A percentile compares a stretch with the other conserved stretches of the same genome.
These are phyloP conservation scores for Mormyrops boulengeri DNA, from an alignment of 2,797 vertebrate genomes.

Conservation along the genomic window DNA sequence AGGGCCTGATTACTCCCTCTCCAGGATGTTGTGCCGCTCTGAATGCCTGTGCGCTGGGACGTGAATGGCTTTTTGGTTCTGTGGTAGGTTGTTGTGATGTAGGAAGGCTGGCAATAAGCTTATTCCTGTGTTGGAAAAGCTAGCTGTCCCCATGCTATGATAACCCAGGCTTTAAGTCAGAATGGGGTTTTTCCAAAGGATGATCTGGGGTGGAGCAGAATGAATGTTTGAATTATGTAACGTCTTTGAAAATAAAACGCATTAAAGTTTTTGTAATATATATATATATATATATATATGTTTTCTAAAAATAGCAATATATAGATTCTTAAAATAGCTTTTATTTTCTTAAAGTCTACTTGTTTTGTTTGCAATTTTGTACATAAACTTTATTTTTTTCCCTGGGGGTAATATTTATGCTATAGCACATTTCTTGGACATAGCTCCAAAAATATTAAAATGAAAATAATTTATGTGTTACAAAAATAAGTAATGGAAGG, in stretches of 20 bases:
- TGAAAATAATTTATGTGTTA: not conserved
- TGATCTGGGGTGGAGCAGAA: not conserved
- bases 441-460: not conserved
- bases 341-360: not conserved
- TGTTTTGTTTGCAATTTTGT: not conserved
- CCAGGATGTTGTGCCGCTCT: not conserved
- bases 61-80: not conserved
- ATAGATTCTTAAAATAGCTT: not conserved
- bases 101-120: not conserved
- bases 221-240: not conserved
- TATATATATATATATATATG: too few species aligned
- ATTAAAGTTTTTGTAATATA: not conserved
- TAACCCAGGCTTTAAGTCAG: not conserved
- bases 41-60: not conserved
- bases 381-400: not conserved
- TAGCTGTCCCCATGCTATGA: not conserved
- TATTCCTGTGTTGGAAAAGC: not conserved
- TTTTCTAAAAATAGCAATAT: not conserved
- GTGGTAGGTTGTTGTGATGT: not conserved
- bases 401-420: not conserved
- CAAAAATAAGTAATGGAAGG: not conserved
- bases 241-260: not conserved
- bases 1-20: not conserved
- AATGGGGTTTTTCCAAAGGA: not conserved
- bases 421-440: not conserved